These are phyloP conservation scores for Drosophila pseudotalamancana DNA, from an alignment of 2,888 invertebrate species.

Conservation along the genomic window DNA sequence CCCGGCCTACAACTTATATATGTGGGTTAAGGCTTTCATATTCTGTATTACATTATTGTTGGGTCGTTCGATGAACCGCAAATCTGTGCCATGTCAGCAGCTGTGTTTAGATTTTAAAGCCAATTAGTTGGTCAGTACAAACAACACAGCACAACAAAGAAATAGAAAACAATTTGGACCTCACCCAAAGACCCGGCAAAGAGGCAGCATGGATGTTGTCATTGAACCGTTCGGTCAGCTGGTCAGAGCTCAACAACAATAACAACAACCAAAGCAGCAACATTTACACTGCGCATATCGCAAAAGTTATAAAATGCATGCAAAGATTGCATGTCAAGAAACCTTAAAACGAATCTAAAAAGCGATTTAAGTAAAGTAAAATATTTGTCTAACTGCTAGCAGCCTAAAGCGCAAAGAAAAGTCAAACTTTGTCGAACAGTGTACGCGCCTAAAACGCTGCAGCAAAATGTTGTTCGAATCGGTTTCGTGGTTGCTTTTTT, in stretches of 20 bases:
- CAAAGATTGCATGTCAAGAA: too few species aligned
- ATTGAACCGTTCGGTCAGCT: conserved; percentile 53
- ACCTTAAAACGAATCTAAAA: too few species aligned
- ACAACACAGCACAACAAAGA: conserved; percentile 12
- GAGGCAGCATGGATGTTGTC: conserved; percentile 49
- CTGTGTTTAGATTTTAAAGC: conserved; percentile 69
- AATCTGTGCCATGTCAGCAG: conserved; percentile 59
- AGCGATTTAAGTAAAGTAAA: too few species aligned
- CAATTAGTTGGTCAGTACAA: conserved; percentile 61
- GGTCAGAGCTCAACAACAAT: conserved; percentile 39
- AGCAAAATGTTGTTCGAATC: conserved; percentile 44
- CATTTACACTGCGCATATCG: too few species aligned
- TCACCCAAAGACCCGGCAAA: conserved; percentile 32
- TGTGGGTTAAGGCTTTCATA: conserved; percentile 53
- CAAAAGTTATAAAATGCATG: too few species aligned
- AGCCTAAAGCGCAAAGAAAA: not conserved
- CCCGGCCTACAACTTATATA: too few species aligned
- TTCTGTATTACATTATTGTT: conserved; percentile 9
- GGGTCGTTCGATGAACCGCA: conserved; percentile 27
- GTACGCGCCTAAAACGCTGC: conserved; percentile 45
- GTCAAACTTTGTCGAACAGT: conserved; percentile 32
- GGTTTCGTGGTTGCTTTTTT: conserved; percentile 34
- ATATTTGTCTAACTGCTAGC: too few species aligned
- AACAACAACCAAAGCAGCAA: conserved; percentile 21
- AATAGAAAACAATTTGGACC: conserved; percentile 5